Conservation (phyloP, 2,113 vertebrate genomes). For the Megaceryle torquata region DNA sequence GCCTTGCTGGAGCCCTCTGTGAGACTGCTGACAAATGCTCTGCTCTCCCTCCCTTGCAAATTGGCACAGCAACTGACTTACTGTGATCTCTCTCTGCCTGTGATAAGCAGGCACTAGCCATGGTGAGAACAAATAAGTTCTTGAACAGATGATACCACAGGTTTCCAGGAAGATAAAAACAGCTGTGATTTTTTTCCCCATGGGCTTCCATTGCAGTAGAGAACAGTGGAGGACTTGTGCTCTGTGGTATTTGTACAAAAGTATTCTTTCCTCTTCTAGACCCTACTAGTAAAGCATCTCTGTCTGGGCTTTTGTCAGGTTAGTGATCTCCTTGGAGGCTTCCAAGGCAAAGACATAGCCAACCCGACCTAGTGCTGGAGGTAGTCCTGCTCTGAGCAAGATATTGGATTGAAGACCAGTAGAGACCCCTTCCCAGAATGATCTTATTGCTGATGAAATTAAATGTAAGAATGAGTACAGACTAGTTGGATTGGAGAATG, state of each 20-base stretch:
- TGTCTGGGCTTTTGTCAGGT: neutral
- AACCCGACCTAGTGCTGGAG: neutral
- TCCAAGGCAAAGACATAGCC: neutral
- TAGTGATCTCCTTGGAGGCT: neutral
- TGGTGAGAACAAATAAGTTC: neutral
- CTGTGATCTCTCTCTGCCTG: neutral
- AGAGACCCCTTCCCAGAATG: neutral
- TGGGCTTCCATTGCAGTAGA: neutral
- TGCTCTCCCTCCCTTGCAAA: neutral
- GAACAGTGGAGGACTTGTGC: neutral
- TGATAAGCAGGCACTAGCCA: neutral
- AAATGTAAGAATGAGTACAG: neutral
- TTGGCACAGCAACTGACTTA: neutral
- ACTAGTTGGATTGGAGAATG: fast-evolving
- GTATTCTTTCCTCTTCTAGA: neutral
- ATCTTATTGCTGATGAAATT: neutral
- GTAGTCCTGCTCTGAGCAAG: neutral
- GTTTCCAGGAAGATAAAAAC: neutral
- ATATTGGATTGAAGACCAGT: neutral
- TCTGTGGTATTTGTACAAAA: neutral
- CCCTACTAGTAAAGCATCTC: neutral
- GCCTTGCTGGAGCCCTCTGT: neutral
- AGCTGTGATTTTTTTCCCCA: neutral
- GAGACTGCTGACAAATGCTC: neutral
- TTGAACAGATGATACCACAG: neutral